Percentiles rank a stretch among this genome's conserved stretches.
phyloP scores from a whole-genome alignment of 1,140 invertebrate genomes.

The Globodera ellingtonae region DNA sequence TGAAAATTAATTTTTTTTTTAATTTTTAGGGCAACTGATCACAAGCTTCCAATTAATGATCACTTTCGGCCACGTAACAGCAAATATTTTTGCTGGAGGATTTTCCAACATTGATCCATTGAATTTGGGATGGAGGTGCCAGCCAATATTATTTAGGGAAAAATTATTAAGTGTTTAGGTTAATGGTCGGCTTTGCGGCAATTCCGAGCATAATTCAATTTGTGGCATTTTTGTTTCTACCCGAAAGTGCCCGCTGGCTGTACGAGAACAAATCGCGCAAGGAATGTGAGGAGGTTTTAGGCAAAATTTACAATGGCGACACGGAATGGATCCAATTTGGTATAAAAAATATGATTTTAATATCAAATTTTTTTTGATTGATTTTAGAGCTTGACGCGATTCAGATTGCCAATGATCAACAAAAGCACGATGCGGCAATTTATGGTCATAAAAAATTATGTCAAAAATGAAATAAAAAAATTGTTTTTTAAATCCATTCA shows the following conservation, averaged over 20 bases:
- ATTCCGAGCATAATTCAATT: slow-evolving; percentile 72
- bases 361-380: background rate
- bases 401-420: slow-evolving; percentile 45
- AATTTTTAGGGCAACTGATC: slow-evolving; percentile 67
- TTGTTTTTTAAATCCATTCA: too few relatives aligned
- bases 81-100: slow-evolving; percentile 70
- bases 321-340: slow-evolving; percentile 46
- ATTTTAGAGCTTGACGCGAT: slow-evolving; percentile 55
- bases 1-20: too few relatives aligned
- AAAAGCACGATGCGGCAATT: slow-evolving; percentile 42
- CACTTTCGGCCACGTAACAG: slow-evolving; percentile 71
- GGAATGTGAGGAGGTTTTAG: slow-evolving; percentile 66
- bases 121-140: slow-evolving; percentile 71
- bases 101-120: slow-evolving; percentile 67
- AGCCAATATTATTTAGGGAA: slow-evolving; percentile 12
- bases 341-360: background rate
- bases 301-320: slow-evolving; percentile 63
- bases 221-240: slow-evolving; percentile 72
- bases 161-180: slow-evolving; percentile 69
- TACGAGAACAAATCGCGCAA: slow-evolving; percentile 66
- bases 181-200: slow-evolving; percentile 73
- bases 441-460: slow-evolving; percentile 18
- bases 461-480: too few relatives aligned
- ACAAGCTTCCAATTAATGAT: slow-evolving; percentile 72
- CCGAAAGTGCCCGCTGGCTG: slow-evolving; percentile 73